Percentiles rank a stretch among this genome's conserved stretches.
phyloP scores from a whole-genome alignment of 1,140 invertebrate genomes.

The Ostrea edulis region DNA sequence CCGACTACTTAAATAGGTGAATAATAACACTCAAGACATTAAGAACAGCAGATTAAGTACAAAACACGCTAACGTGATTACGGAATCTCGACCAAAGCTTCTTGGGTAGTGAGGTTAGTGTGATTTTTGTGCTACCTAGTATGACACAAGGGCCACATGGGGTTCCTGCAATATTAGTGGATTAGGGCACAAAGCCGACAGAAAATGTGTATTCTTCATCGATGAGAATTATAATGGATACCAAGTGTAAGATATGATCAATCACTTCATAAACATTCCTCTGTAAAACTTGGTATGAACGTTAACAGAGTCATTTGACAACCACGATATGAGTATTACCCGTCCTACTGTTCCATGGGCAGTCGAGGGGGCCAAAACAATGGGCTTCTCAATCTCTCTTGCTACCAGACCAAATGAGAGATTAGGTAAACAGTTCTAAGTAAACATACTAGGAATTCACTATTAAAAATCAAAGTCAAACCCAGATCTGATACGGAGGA shows the following conservation, averaged over 20 bases:
- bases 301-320: background rate
- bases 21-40: background rate
- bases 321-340: background rate
- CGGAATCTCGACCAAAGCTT: background rate
- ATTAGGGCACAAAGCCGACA: background rate
- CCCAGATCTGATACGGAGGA: background rate
- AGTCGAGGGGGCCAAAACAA: background rate
- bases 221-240: slow-evolving; percentile 21
- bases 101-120: background rate
- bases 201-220: slow-evolving; percentile 16
- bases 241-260: slow-evolving; percentile 15
- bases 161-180: slow-evolving; percentile 13
- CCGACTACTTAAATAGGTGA: background rate
- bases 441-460: slow-evolving; percentile 11
- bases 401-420: slow-evolving; percentile 23
- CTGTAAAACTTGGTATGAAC: background rate
- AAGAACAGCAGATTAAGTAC: background rate
- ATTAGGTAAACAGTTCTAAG: background rate
- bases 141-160: background rate
- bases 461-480: slow-evolving; percentile 27
- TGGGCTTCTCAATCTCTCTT: background rate
- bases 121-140: slow-evolving; percentile 13
- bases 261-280: slow-evolving; percentile 23
- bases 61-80: background rate
- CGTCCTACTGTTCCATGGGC: background rate